phyloP scores from a whole-genome alignment of 2,797 vertebrate species.

The Betta splendens region DNA sequence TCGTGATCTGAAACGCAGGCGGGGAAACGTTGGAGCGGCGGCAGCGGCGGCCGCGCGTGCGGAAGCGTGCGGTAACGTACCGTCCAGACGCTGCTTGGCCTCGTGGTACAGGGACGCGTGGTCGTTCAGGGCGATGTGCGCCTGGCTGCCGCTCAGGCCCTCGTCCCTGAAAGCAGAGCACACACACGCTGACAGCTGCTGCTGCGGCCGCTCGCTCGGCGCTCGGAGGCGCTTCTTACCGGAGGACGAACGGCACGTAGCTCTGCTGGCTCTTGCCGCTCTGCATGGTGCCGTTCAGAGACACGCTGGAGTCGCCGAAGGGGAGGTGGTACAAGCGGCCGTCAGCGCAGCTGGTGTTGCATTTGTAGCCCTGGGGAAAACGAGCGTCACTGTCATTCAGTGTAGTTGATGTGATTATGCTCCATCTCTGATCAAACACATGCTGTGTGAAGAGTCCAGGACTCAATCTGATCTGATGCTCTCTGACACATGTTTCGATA shows the following conservation, averaged over 20 bases:
- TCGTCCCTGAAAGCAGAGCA: slow-evolving; percentile 84
- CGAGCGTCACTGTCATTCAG: too few relatives aligned
- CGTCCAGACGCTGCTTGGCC: slow-evolving; percentile 79
- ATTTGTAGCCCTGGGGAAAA: slow-evolving; percentile 82
- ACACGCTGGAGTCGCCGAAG: slow-evolving; percentile 86
- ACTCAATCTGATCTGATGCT: background rate
- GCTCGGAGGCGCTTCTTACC: slow-evolving; percentile 72
- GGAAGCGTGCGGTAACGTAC: too few relatives aligned
- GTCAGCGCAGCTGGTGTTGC: slow-evolving; percentile 85
- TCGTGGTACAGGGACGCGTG: slow-evolving; percentile 84
- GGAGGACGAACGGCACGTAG: slow-evolving; percentile 91
- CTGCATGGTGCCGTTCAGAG: slow-evolving; percentile 90
- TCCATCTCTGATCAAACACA: too few relatives aligned
- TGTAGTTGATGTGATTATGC: too few relatives aligned
- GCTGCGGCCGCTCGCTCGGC: background rate
- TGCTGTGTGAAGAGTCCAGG: too few relatives aligned
- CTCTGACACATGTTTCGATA: background rate
- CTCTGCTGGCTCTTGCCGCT: slow-evolving; percentile 94
- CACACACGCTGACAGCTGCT: slow-evolving; percentile 1
- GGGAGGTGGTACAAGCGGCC: slow-evolving; percentile 86
- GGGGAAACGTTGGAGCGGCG: background rate
- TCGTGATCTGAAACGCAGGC: slow-evolving; percentile 82
- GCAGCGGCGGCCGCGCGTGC: too few relatives aligned
- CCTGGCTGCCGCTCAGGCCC: slow-evolving; percentile 83
- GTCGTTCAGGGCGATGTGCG: slow-evolving; percentile 82